Percentiles rank a stretch among this genome's conserved stretches.
These are phyloP conservation scores for Xylocampa areola DNA, from an alignment of 2,888 invertebrate species.

Conservation along the genomic window DNA sequence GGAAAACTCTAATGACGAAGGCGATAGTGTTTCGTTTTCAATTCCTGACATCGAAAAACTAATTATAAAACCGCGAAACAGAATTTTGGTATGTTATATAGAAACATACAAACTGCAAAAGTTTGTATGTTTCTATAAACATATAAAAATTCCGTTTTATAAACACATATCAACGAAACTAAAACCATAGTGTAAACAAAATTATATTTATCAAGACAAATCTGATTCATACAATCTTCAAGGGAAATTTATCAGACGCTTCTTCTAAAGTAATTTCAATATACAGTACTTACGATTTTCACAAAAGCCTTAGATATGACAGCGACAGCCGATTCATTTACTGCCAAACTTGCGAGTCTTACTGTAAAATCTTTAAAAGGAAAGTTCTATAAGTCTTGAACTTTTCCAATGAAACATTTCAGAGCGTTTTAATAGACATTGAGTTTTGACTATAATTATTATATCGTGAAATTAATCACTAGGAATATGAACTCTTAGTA, in stretches of 20 bases:
- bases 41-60: no score
- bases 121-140: no score
- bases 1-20: no score
- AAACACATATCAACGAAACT: no score
- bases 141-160: no score
- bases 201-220: neutral
- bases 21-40: no score
- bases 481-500: conserved; percentile 32
- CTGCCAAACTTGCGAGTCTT: conserved; percentile 29
- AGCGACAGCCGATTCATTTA: conserved; percentile 36
- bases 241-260: neutral
- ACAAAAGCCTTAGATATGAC: conserved; percentile 31
- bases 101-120: no score
- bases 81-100: no score
- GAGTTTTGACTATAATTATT: conserved; percentile 52
- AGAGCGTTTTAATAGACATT: conserved; percentile 48
- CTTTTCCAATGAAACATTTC: conserved; percentile 54
- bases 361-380: conserved; percentile 49
- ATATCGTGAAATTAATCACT: conserved; percentile 30
- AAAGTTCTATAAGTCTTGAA: conserved; percentile 55
- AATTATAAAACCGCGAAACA: no score
- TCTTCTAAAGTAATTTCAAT: neutral
- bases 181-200: no score
- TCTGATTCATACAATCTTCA: neutral
- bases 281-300: conserved; percentile 17